Conservation (phyloP, 2,888 invertebrate genomes). For the Drosophila pegasa region DNA sequence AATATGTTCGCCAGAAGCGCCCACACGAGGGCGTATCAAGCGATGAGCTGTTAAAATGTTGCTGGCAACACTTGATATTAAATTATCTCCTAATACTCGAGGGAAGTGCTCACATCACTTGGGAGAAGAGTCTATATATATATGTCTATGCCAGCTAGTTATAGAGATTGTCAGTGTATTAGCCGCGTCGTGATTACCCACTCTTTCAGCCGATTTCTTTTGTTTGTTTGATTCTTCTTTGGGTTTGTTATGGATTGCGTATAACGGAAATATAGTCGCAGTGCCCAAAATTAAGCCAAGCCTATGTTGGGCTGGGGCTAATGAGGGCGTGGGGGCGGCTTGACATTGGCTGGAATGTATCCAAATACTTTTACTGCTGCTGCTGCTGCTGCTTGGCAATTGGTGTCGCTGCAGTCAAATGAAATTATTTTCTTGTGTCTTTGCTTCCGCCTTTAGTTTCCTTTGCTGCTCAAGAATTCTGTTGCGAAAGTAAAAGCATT, state of each 20-base stretch:
- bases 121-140: not conserved
- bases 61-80: not conserved
- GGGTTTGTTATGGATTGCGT: conserved; percentile 49
- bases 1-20: not conserved
- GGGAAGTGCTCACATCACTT: not conserved
- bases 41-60: conserved; percentile 3
- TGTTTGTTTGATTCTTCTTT: conserved; percentile 23
- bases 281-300: conserved; percentile 38
- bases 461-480: conserved; percentile 16
- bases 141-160: not conserved
- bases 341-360: conserved; percentile 33
- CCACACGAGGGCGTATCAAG: conserved; percentile 1
- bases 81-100: not conserved
- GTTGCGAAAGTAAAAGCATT: conserved; percentile 56
- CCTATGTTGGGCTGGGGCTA: conserved; percentile 5
- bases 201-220: conserved; percentile 21
- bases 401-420: conserved; percentile 61
- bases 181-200: conserved; percentile 1
- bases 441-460: conserved; percentile 52
- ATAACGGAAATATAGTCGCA: conserved; percentile 61
- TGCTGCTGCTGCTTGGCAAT: conserved; percentile 61
- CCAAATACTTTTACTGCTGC: conserved; percentile 51
- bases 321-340: not conserved
- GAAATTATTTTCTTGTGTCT: conserved; percentile 45
- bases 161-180: not conserved